Evolutionary conservation across 1,140 invertebrate species (phyloP).

Genomic region (Sycophaga agraensis): DNA sequence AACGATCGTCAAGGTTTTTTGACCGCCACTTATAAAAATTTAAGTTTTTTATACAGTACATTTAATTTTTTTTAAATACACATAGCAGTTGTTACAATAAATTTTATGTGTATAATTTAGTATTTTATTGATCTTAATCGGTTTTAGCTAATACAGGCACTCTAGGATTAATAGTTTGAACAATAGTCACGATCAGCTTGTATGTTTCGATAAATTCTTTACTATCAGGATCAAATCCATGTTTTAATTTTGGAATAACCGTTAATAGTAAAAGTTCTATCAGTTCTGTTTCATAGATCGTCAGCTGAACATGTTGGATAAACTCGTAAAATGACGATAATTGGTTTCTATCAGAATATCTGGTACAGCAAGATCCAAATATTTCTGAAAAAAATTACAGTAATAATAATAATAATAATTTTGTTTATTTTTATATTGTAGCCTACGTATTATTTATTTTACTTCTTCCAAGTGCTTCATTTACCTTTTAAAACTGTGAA

Average conservation of each 20-base stretch:
- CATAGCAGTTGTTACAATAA: no score
- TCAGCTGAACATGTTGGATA: slow-evolving; percentile 43
- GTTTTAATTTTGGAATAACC: slow-evolving; percentile 35
- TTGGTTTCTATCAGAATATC: slow-evolving; percentile 38
- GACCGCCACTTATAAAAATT: neutral
- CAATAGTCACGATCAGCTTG: slow-evolving; percentile 43
- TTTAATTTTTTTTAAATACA: no score
- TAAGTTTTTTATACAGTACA: no score
- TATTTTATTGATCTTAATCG: neutral
- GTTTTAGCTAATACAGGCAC: slow-evolving; percentile 30
- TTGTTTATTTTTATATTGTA: no score
- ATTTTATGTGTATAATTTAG: no score
- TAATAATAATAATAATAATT: no score
- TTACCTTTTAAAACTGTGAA: slow-evolving; percentile 40
- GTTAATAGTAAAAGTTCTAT: slow-evolving; percentile 35
- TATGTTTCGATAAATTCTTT: slow-evolving; percentile 38
- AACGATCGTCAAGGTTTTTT: neutral
- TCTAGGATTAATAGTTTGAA: slow-evolving; percentile 43
- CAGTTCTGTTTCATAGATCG: slow-evolving; percentile 39
- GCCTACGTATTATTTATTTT: no score
- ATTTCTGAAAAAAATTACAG: slow-evolving; percentile 37
- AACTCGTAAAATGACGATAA: slow-evolving; percentile 37
- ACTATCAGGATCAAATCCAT: slow-evolving; percentile 28
- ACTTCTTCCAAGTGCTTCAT: no score
- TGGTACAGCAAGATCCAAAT: slow-evolving; percentile 32